Percentiles rank a stretch among this genome's conserved stretches.
Conservation (phyloP, 2,888 invertebrate genomes). For the Scelioninae gen. 2 region DNA sequence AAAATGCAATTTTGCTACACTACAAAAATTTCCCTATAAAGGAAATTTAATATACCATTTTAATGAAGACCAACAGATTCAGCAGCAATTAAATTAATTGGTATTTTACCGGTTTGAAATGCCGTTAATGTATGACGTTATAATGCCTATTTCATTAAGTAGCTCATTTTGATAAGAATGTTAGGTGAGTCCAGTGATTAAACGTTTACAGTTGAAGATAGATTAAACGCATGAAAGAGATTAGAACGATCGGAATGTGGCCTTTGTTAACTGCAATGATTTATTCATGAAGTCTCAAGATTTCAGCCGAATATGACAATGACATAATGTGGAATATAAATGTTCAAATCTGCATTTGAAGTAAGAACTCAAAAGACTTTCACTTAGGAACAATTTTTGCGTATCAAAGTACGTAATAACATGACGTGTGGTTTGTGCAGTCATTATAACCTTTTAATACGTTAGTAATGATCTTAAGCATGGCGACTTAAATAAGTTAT, state of each 20-base stretch:
- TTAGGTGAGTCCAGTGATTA: conserved; percentile 25
- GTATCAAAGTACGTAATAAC: background rate
- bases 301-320: conserved; percentile 51
- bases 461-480: too few relatives aligned
- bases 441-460: too few relatives aligned
- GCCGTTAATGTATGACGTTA: too few relatives aligned
- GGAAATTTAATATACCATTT: too few relatives aligned
- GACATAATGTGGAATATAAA: conserved; percentile 49
- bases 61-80: too few relatives aligned
- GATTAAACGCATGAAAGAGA: conserved; percentile 50
- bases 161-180: conserved; percentile 13
- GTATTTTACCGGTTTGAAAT: too few relatives aligned
- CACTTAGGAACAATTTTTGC: conserved; percentile 6
- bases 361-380: conserved; percentile 19
- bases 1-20: too few relatives aligned
- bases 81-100: too few relatives aligned
- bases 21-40: too few relatives aligned
- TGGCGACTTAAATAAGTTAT: too few relatives aligned
- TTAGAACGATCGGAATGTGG: conserved; percentile 51
- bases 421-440: background rate
- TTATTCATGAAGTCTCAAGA: conserved; percentile 51
- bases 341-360: conserved; percentile 42
- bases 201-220: conserved; percentile 39
- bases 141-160: conserved; percentile 4
- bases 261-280: conserved; percentile 44